Evolutionary conservation across 2,113 vertebrate species (phyloP), one percentile per base, ranked within the genome.

Genomic region (Nettapus auritus): DNA sequence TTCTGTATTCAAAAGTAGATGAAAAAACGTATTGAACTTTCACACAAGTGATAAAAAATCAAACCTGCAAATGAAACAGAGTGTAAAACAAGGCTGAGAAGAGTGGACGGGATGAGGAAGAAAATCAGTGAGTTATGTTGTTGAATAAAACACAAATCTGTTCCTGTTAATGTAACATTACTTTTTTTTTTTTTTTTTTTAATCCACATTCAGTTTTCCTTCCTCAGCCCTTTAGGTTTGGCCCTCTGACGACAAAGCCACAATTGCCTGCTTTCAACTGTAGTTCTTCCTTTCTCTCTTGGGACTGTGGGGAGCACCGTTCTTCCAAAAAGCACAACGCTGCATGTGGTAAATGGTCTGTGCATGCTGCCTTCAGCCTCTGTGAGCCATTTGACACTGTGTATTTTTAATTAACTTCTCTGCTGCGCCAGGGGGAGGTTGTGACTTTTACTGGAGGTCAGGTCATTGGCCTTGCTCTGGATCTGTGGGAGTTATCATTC

Each of bases 381-480:
- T 6, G 22, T 1, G 33, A 52, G 67, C 68, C 15, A 5, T 29
- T n/a, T 8, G 60, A 11, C 15, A 6, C 22, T 2, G 15, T 13
- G 14, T 42, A 25, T 18, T 29, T 42, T 40, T 26, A 64, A 48
- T 60, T 19, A 48, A 46, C 11, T 19, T 10, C 62, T 50, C 50
- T 6, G 33, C 64, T 13, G 36, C 13, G 71, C 52, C 8, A 52
- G 8, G 4, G n/a, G 66, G 38, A 73, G 26, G 25, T 15, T 44
- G 25, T 3, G 7, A 40, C n/a, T n/a, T 12, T 1, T 66, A 8
- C 9, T 7, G n/a, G 46, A 31, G 59, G 46, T 71, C 63, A 8
- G 29, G 9, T 31, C 5, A 1, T 5, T 26, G 82, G 38, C 55
- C 34, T 59, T 4, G 0, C 2, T 0, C 40, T 5, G n/a, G 34